Evolutionary conservation across 2,797 vertebrate genomes (phyloP).

Genomic region (Sternotherus odoratus): DNA sequence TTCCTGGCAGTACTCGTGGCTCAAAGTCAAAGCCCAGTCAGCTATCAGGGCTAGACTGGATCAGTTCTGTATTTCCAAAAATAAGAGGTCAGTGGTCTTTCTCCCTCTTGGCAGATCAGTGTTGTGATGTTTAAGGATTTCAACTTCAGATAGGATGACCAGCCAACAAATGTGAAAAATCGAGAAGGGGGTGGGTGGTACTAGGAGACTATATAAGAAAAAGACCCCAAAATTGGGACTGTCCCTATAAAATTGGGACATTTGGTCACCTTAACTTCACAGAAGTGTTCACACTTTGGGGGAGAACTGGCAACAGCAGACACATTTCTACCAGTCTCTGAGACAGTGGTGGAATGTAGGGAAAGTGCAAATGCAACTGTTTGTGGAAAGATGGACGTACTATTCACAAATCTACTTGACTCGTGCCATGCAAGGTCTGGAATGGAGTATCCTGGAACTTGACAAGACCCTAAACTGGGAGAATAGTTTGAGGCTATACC

Average conservation of each 20-base stretch:
- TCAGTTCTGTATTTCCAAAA: constrained; percentile 7
- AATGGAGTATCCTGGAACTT: not conserved
- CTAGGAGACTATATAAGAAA: no score
- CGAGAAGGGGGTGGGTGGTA: no score
- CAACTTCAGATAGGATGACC: not conserved
- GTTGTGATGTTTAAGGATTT: not conserved
- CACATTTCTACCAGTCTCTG: not conserved
- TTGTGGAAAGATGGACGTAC: not conserved
- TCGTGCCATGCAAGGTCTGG: not conserved
- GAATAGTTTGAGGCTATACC: rapidly evolving
- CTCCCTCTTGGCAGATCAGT: constrained; percentile 1
- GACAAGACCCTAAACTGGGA: not conserved
- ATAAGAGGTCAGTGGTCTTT: not conserved
- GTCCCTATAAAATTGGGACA: no score
- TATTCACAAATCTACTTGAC: not conserved
- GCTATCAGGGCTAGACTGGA: not conserved
- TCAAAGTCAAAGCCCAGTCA: constrained; percentile 6
- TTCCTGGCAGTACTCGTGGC: not conserved
- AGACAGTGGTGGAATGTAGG: not conserved
- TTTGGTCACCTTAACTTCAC: not conserved
- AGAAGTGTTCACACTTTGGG: not conserved
- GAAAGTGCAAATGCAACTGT: not conserved
- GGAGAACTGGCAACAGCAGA: not conserved
- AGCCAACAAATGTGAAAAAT: no score
- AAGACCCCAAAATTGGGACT: no score